Base-by-base conservation (phyloP, 2,888 invertebrate species). In the Cerastis rubricosa region DNA sequence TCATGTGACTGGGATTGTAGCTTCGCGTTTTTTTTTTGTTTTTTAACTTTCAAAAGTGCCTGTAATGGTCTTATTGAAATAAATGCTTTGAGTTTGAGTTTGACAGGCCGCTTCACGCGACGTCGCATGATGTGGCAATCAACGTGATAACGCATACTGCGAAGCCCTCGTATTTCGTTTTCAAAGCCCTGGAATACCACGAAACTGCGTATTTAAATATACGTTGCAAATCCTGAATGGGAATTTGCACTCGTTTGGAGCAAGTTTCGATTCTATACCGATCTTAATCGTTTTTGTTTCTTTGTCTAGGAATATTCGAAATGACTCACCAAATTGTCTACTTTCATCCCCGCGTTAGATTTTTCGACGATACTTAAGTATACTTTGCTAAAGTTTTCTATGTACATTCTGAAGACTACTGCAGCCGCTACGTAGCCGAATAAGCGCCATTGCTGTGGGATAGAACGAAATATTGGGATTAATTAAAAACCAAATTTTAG, bases 391-490 rank as follows among this genome's bases (percentile, higher is more conserved):
- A 98, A 97, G 84, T 97, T 97, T 74, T 97, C 96, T 69, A 98
- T 97, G 86, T 98, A 98, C 81, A 98, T 94, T 90, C 97, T 97
- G 87, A 98, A 97, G 59, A 97, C 97, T 29, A 97, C 97, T 1
- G 97, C 97, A 0, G 98, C 97, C 0, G 98, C 97, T 82, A 98
- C 97, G 92, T 98, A 97, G 0, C 98, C 98, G 91, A 98, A 97
- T 4, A 98, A 92, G 74, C 98, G 97, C 98, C 98, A 98, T 98
- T 98, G 98, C 98, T 98, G 95, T n/a, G 4, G 19, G 29, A 54
- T n/a, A 12, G 12, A 45, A 45, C 47, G 14, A 47, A 47, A 47
- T 47, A 47, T 47, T 47, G 14, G 14, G 14, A 47, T 47, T 47
- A 14, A 47, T 47, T 47, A 14, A 14, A 47, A 47, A 11, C 4